Conservation (phyloP, 1,140 invertebrate genomes). For the Megathymus violae region DNA sequence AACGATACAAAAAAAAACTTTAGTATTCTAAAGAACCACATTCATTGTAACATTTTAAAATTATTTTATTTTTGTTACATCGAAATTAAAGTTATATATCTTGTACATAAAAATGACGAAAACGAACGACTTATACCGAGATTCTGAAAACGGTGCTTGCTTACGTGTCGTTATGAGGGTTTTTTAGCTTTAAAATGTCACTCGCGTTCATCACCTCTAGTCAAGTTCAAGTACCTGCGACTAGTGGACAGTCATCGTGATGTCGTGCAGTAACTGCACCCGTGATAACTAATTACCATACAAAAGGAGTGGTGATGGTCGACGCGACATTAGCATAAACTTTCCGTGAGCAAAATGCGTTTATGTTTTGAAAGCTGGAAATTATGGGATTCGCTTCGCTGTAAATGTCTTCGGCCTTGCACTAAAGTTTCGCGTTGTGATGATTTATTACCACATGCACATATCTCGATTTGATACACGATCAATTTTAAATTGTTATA, state of each 20-base stretch:
- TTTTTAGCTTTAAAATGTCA: conserved; percentile 53
- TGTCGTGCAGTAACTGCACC: conserved; percentile 44
- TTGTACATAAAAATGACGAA: no score
- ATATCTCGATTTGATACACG: conserved; percentile 5
- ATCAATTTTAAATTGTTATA: not conserved
- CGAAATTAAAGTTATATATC: no score
- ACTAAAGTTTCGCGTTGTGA: conserved; percentile 27
- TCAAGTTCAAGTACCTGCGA: conserved; percentile 72
- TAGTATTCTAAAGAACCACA: no score
- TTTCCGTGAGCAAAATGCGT: conserved; percentile 46
- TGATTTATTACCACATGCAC: conserved; percentile 29
- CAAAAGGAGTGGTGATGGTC: conserved; percentile 45
- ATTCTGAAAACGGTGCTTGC: no score
- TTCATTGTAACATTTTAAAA: no score
- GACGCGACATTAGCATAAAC: conserved; percentile 63
- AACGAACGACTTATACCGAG: no score
- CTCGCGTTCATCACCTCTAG: conserved; percentile 57
- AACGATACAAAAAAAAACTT: no score
- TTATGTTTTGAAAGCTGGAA: conserved; percentile 46
- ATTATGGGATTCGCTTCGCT: conserved; percentile 41
- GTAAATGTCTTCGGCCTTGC: conserved; percentile 35
- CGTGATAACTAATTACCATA: conserved; percentile 46
- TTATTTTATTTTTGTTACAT: no score
- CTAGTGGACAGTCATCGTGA: conserved; percentile 27
- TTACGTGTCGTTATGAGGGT: not conserved